Evolutionary conservation across 2,888 invertebrate species (phyloP), one percentile per base, ranked within the genome.

Genomic region (Meteorus colon): DNA sequence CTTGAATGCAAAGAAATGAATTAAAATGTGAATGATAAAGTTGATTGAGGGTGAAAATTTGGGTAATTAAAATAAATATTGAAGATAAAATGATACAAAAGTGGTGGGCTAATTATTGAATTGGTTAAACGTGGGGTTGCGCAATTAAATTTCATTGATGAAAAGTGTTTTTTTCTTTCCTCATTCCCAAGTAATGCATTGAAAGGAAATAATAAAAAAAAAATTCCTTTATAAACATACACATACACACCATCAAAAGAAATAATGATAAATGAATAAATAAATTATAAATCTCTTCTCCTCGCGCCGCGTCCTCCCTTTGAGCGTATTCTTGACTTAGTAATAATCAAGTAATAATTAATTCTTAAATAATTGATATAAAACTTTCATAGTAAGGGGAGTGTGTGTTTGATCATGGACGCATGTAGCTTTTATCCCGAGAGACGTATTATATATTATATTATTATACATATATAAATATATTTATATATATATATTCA

Each of bases 301-400:
- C 78, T 75, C 78, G 79, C 74, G 78, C 75, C 78, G 81, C 75
- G 76, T 80, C 78, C 78, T 82, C 81, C 78, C 81, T 79, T 63
- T 77, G 78, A 82, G 82, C 83, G 85, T 86, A 87, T 84, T 86
- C 84, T 84, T 84, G 81, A 82, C 78, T 82, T 85, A 86, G 86
- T 85, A 85, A 85, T 87, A 87, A 87, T 84, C 83, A 84, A 85
- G 83, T 83, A 82, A 83, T 84, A 82, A 83, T 75, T 83, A 83
- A 84, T 82, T 72, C 66, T 76, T 74, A 77, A 78, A 75, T 60
- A 48, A 76, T 29, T 45, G 60, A 74, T 37, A 37, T 55, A 73
- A n/a, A 66, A 70, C 12, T 63, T 51, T 31, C 31, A 48, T 45
- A n/a, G 41, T 37, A 24, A 41, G 24, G 12, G 66, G 66, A 19